Evolutionary conservation across 2,113 vertebrate genomes (phyloP).

Genomic region (Zosterops pallidus): DNA sequence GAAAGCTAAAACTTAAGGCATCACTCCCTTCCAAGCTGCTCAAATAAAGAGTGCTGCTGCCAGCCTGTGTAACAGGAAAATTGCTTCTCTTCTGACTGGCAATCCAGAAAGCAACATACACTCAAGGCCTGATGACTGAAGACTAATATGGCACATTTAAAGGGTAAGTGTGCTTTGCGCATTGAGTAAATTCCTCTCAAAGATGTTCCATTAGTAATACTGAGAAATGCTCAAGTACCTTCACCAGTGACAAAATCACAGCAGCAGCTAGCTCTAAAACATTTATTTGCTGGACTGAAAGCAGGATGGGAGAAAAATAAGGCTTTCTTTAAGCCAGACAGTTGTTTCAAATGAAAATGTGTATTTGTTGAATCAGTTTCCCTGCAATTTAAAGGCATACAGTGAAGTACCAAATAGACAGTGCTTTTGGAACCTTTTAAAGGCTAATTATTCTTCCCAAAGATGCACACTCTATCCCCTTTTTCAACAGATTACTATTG

Average conservation of each 20-base stretch:
- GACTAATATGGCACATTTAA: neutral
- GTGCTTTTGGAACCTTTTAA: neutral
- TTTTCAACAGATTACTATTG: neutral
- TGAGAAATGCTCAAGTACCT: slow-evolving; percentile 3
- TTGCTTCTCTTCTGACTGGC: neutral
- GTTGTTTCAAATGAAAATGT: neutral
- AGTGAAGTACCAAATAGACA: neutral
- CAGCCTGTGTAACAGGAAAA: neutral
- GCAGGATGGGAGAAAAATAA: neutral
- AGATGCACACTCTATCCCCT: neutral
- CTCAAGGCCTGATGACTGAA: neutral
- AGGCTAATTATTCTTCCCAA: neutral
- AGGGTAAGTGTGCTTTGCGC: neutral
- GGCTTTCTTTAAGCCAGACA: neutral
- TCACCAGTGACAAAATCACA: neutral
- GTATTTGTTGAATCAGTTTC: neutral
- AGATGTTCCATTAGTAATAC: neutral
- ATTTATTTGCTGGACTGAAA: slow-evolving; percentile 6
- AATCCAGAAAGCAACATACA: neutral
- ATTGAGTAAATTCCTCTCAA: neutral
- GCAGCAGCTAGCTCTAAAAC: neutral
- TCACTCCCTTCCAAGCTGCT: neutral
- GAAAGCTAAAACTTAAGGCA: neutral
- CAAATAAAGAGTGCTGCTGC: neutral
- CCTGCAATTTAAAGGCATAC: neutral